Conservation (phyloP, 2,888 invertebrate species). For the Zonitis immaculata region DNA sequence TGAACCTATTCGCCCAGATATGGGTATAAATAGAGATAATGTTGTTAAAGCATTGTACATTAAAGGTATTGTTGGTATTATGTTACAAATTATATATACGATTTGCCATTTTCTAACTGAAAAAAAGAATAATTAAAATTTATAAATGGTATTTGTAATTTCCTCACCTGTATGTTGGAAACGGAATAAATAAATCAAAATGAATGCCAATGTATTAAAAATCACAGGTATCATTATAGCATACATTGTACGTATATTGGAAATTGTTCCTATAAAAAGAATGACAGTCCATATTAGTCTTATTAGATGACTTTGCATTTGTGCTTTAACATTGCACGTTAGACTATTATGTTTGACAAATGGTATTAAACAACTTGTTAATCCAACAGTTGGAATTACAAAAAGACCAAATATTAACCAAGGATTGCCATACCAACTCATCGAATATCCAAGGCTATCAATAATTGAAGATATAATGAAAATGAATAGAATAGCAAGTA, state of each 20-base stretch:
- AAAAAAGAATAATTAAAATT: too few relatives aligned
- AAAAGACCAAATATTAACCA: constrained; percentile 36
- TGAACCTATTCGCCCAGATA: constrained; percentile 49
- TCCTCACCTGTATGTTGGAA: constrained; percentile 34
- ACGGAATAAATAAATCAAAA: constrained; percentile 29
- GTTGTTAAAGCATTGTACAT: constrained; percentile 34
- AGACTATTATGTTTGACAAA: constrained; percentile 32
- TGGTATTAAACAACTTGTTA: constrained; percentile 23
- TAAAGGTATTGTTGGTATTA: constrained; percentile 34
- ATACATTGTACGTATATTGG: constrained; percentile 40
- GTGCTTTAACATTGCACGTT: constrained; percentile 32
- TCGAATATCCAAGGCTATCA: constrained; percentile 29
- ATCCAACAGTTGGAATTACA: constrained; percentile 30
- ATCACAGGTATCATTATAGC: constrained; percentile 39
- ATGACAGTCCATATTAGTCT: constrained; percentile 43
- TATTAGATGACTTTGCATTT: constrained; percentile 37
- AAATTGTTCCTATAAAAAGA: constrained; percentile 35
- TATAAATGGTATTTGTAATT: constrained; percentile 1
- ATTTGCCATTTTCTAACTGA: constrained; percentile 39
- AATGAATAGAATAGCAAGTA: constrained; percentile 22
- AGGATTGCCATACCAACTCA: constrained; percentile 40
- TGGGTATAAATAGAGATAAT: constrained; percentile 43
- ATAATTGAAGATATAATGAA: constrained; percentile 24
- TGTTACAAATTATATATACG: constrained; percentile 33
- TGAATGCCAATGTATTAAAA: constrained; percentile 39